Percentiles rank a stretch among this genome's conserved stretches.
phyloP scores from a whole-genome alignment of 2,797 vertebrate species.

The Naso thynnoides region DNA sequence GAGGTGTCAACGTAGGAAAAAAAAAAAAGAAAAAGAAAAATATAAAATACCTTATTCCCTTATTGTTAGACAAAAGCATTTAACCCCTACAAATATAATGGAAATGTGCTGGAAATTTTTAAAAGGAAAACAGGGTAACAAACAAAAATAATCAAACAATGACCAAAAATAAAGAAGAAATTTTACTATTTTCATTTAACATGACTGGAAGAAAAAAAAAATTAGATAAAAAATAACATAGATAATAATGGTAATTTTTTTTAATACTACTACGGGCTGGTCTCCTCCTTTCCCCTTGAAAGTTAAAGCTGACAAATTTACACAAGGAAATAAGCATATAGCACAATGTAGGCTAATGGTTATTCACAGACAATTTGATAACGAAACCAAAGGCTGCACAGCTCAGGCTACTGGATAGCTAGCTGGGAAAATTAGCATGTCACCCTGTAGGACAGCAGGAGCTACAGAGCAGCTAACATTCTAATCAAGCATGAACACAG shows the following conservation, averaged over 20 bases:
- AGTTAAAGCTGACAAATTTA: background rate
- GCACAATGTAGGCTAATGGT: slow-evolving; percentile 24
- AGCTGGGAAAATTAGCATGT: slow-evolving; percentile 49
- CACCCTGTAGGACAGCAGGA: slow-evolving; percentile 45
- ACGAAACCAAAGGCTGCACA: slow-evolving; percentile 75
- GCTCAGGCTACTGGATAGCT: slow-evolving; percentile 29
- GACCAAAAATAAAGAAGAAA: background rate
- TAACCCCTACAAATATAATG: background rate
- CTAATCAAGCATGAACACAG: slow-evolving; percentile 50
- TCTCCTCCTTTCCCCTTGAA: background rate
- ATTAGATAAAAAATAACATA: background rate
- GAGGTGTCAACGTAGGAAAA: slow-evolving; percentile 30
- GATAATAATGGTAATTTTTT: background rate
- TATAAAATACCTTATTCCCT: background rate
- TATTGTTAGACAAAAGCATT: background rate
- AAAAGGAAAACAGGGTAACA: background rate
- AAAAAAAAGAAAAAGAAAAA: background rate
- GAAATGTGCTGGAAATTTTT: background rate
- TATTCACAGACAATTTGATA: background rate
- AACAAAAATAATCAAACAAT: background rate
- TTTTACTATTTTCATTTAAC: background rate
- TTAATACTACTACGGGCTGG: background rate
- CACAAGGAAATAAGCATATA: slow-evolving; percentile 1
- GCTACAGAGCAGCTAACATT: slow-evolving; percentile 50
- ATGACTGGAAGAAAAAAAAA: background rate